Evolutionary conservation across 2,888 invertebrate species (phyloP).

Genomic region (Caenorhabditis sulstoni): DNA sequence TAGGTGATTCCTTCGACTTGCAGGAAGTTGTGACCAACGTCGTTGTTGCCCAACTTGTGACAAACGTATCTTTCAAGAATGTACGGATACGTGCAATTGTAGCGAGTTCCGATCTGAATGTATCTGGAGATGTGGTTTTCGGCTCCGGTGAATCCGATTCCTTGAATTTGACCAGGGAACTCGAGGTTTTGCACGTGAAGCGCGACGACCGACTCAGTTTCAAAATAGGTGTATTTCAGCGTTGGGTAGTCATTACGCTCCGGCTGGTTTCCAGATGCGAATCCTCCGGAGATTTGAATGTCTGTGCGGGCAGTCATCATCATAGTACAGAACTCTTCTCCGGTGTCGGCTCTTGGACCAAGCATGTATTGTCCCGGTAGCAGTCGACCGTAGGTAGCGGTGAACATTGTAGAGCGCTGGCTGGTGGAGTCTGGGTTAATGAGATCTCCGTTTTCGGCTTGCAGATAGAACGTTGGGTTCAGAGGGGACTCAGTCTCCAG

Average conservation of each 20-base stretch:
- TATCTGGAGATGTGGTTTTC: constrained; percentile 62
- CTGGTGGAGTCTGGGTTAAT: constrained; percentile 19
- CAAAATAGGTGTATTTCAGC: constrained; percentile 49
- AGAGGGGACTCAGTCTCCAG: constrained; percentile 57
- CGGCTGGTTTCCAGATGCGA: constrained; percentile 50
- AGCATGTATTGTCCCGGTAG: constrained; percentile 63
- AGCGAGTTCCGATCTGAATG: constrained; percentile 61
- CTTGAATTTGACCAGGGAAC: constrained; percentile 60
- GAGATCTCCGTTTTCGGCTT: constrained; percentile 56
- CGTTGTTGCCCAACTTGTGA: constrained; percentile 46
- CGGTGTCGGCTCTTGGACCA: constrained; percentile 60
- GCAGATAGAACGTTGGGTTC: constrained; percentile 64
- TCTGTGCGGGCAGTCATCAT: constrained; percentile 52
- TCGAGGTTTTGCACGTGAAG: constrained; percentile 51
- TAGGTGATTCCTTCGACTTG: constrained; percentile 67
- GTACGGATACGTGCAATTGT: constrained; percentile 69
- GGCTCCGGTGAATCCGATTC: constrained; percentile 60
- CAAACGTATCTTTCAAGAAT: constrained; percentile 66
- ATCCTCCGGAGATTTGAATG: constrained; percentile 64
- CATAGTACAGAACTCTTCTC: constrained; percentile 57
- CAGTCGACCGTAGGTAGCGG: constrained; percentile 33
- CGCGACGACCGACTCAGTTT: constrained; percentile 55
- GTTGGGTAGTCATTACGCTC: constrained; percentile 65
- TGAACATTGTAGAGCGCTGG: constrained; percentile 18
- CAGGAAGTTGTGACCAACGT: constrained; percentile 55